A percentile compares a stretch with the other conserved stretches of the same genome.
Evolutionary conservation across 2,888 invertebrate species (phyloP).

Genomic region (Lithophane ornitopus): DNA sequence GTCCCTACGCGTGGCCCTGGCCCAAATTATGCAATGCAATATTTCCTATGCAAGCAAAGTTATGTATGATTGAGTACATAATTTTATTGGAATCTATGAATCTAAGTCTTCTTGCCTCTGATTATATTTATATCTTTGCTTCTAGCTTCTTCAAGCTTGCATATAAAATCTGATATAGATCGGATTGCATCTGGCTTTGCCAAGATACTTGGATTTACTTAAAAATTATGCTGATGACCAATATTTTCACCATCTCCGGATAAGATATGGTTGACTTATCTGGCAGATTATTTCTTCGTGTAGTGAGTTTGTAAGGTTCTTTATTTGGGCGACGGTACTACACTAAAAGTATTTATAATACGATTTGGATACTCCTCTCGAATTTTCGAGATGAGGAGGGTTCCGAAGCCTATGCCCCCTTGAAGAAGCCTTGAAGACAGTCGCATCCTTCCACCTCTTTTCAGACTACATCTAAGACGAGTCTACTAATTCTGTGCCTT

Average conservation of each 20-base stretch:
- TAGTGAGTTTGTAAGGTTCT: slow-evolving; percentile 89
- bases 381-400: slow-evolving; percentile 93
- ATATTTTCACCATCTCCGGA: background rate
- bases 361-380: slow-evolving; percentile 94
- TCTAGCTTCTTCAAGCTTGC: background rate
- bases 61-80: slow-evolving; percentile 18
- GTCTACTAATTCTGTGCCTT: slow-evolving; percentile 93
- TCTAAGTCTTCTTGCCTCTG: slow-evolving; percentile 2
- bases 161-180: background rate
- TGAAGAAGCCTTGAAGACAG: slow-evolving; percentile 91
- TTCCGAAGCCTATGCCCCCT: slow-evolving; percentile 87
- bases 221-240: background rate
- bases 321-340: slow-evolving; percentile 94
- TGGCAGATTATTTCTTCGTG: slow-evolving; percentile 81
- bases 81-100: slow-evolving; percentile 25
- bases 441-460: slow-evolving; percentile 93
- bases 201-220: background rate
- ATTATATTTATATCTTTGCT: too few relatives aligned
- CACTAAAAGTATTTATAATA: slow-evolving; percentile 94
- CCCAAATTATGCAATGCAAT: slow-evolving; percentile 23
- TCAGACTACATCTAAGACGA: slow-evolving; percentile 91
- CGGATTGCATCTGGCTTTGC: background rate
- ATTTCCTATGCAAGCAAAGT: slow-evolving; percentile 16
- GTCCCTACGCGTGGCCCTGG: background rate
- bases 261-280: too few relatives aligned